Conservation (phyloP, 2,113 vertebrate genomes). For the Saccopteryx leptura region DNA sequence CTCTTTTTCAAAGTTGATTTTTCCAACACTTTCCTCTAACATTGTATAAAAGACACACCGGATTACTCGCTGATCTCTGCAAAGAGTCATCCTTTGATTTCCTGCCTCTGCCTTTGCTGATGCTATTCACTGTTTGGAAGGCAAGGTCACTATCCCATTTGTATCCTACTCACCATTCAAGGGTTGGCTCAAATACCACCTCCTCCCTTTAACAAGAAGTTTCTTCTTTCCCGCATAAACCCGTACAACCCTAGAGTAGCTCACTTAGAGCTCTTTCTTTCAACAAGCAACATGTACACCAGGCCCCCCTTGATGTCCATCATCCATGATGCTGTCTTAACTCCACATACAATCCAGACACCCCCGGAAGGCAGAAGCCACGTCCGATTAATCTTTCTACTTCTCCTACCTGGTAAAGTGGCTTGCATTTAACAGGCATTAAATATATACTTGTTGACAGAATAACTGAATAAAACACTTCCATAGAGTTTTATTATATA, state of each 20-base stretch:
- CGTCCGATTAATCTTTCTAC: conserved; percentile 41
- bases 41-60: neutral
- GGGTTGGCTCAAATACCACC: neutral
- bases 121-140: neutral
- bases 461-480: conserved; percentile 71
- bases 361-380: conserved; percentile 35
- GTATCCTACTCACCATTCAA: neutral
- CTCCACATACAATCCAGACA: neutral
- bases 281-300: neutral
- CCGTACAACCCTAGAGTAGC: neutral
- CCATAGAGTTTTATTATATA: conserved; percentile 61
- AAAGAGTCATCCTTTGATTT: neutral
- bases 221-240: neutral
- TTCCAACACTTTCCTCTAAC: neutral
- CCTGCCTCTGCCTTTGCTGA: neutral
- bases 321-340: neutral
- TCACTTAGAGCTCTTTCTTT: conserved; percentile 7
- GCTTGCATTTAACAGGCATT: conserved; percentile 65
- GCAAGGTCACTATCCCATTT: neutral
- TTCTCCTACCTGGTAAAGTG: conserved; percentile 51
- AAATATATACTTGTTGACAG: conserved; percentile 75
- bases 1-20: neutral
- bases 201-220: conserved; percentile 1
- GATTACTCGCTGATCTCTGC: neutral
- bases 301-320: neutral